Base-by-base conservation (phyloP, 2,888 invertebrate species). In the Troides helena region DNA sequence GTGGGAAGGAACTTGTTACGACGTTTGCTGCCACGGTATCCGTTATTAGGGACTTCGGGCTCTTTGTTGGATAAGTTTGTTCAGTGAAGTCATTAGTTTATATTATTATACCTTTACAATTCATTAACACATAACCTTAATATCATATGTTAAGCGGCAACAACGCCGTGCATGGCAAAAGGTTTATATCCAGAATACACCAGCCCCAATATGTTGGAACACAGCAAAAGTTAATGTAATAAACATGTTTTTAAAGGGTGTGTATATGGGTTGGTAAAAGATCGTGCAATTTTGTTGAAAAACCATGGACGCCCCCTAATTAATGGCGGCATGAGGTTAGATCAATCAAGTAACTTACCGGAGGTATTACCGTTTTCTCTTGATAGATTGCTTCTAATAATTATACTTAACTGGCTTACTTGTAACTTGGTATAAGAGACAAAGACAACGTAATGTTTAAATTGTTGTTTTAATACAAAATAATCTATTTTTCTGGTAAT, bases 1-100 rank as follows among this genome's bases (percentile, higher is more conserved):
- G 66, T 69, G 69, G 66, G 69, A 66, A 69, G 69, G 50, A 62
- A 69, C 65, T 69, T 62, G 69, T 65, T 65, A 57, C 62, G 46
- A 43, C 62, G 62, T 61, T 46, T 17, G 18, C n/a, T 25, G 59
- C 30, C 21, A 57, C 39, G 57, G 30, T 57, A 39, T 59, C 36
- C 59, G 59, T 63, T 68, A 68, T 62, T 62, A 58, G 43, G 53
- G 53, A 50, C 57, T 46, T 30, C 21, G 18, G 56, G 30, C 23
- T 59, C 30, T 25, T 59, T 30, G 46, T 46, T 46, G 46, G 46
- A 46, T 46, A 46, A 46, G 46, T 46, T 46, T 46, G 46, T 46
- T 39, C 39, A 10, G 39, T 39, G 12, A 46, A 46, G 46, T 14
- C 14, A 23, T 59, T 59, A 60, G 30, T 60, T 60, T 56, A 10